Base-by-base conservation (phyloP, 2,113 vertebrate species). In the Hepsetus odoe region DNA sequence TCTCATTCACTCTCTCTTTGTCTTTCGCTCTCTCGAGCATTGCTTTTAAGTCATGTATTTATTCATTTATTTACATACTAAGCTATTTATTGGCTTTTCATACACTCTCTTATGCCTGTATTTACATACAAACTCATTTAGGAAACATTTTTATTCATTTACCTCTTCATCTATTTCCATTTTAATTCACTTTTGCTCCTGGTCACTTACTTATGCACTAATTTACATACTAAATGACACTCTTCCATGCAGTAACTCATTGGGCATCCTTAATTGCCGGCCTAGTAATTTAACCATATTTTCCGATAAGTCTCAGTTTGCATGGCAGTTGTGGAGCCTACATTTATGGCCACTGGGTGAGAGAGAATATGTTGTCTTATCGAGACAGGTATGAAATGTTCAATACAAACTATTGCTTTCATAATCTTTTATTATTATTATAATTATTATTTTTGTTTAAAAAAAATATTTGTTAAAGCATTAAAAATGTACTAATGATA, bases 31-130 rank as follows among this genome's bases (percentile, higher is more conserved):
- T 28, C 51, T 61, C 69, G 51, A n/a, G n/a, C n/a, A n/a, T 35
- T 83, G 74, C 38, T 33, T 72, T 67, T 61, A 76, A 80, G 38
- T 72, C 51, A 18, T 80, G 44, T 66, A 90, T 88, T 89, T 89
- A 89, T 91, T 91, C 87, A 89, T 87, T 89, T 90, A 92, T 93
- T 92, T 91, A 88, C 92, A 92, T 90, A 88, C 90, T 91, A 92
- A 93, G 89, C 84, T 87, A 91, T 88, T 93, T 93, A 91, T 81
- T 65, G 83, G 85, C 72, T 79, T 84, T 81, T 64, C 84, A 77
- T 84, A 83, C 86, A 76, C 85, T 85, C 77, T 87, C 88, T 89
- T 88, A 84, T 89, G 89, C 85, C 85, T 80, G 87, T 85, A 91
- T 89, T 90, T 85, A 85, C 89, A 90, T 91, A 91, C 87, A 90